Evolutionary conservation across 2,888 invertebrate species (phyloP), one percentile per base, ranked within the genome.

Genomic region (Kuschelorhynchus macadamiae): DNA sequence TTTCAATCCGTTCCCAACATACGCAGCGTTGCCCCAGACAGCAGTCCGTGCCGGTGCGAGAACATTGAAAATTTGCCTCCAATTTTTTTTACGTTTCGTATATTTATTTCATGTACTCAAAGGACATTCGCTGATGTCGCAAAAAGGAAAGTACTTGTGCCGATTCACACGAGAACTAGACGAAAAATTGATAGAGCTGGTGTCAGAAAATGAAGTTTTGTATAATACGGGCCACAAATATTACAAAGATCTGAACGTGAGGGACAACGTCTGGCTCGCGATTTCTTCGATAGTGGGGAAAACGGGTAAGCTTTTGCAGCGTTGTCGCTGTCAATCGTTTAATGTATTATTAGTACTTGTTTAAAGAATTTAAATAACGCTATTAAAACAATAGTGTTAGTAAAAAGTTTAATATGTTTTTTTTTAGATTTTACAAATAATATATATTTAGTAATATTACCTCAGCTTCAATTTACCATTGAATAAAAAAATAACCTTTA

Each of bases 221-320:
- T 73, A 72, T 64, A 67, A 73, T 56, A 59, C 67, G 25, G 55
- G 55, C 21, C 72, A 73, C 59, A 67, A 67, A 55, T 53, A 60
- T 41, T 73, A 73, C 41, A 73, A 73, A 33, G 73, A 73, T 61
- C 42, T 71, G 33, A 65, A 60, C 16, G 65, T 67, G 21, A 57
- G 73, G 30, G 73, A 73, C 60, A 68, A 67, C 18, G 73, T 71
- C 8, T 73, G 73, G 73, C 47, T 66, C 33, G 71, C 71, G n/a
- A 73, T 73, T 17, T 71, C 73, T 11, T 60, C 72, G 41, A 67
- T 70, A 33, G 70, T 73, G 7, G 73, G 73, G 20, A 72, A 68
- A 56, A 70, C 63, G 36, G 72, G 73, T 73, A 59, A 67, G 73
- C 7, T 3, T 25, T 25, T 30, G 47, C 47, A 30, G 32, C 14